A percentile compares a stretch with the other conserved stretches of the same genome.
phyloP scores from a whole-genome alignment of 2,888 invertebrate species.

The Melolontha melolontha region DNA sequence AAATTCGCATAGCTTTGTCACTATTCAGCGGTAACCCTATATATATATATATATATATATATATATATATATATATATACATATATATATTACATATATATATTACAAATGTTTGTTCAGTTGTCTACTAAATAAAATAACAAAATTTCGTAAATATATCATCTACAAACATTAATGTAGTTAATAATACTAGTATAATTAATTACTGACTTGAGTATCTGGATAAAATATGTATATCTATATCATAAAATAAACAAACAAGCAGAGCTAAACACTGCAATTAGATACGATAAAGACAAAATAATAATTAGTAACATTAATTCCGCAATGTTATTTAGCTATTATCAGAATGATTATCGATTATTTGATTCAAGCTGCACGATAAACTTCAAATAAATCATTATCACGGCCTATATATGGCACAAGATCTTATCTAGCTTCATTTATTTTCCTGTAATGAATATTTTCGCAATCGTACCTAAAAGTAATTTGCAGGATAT shows the following conservation, averaged over 20 bases:
- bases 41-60: no score
- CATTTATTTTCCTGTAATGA: background rate
- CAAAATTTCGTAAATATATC: no score
- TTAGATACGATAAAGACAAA: conserved; percentile 11
- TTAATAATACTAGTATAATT: no score
- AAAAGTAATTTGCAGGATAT: no score
- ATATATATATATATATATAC: no score
- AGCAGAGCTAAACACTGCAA: background rate
- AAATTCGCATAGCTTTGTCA: no score
- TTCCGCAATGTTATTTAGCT: background rate
- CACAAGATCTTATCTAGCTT: background rate
- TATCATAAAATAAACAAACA: background rate
- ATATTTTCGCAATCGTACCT: no score
- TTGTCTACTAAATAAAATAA: no score
- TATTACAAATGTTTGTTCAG: no score
- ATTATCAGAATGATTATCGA: background rate
- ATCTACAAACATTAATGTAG: no score
- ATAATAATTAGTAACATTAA: conserved; percentile 1
- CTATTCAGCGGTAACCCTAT: no score
- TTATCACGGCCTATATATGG: background rate
- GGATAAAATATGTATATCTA: background rate
- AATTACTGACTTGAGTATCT: conserved; percentile 6
- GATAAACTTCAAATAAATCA: conserved; percentile 1
- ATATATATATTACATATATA: no score
- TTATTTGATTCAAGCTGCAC: background rate